Conservation (phyloP, 2,888 invertebrate genomes). For the Ischnus inquisitorius region DNA sequence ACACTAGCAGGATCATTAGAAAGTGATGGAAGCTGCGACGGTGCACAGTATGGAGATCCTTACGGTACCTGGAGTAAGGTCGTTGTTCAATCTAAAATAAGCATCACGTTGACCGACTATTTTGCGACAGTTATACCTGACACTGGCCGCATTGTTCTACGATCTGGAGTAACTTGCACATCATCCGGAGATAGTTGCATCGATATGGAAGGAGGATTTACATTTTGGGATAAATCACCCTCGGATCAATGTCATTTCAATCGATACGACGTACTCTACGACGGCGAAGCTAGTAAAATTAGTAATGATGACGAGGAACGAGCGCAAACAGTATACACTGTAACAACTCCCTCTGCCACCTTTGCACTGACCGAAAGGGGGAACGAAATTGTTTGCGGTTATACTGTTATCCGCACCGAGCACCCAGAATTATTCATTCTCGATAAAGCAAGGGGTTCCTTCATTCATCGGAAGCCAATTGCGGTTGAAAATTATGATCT, state of each 20-base stretch:
- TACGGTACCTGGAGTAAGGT: too few relatives aligned
- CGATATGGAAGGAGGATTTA: constrained; percentile 59
- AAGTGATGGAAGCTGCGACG: background rate
- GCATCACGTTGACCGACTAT: too few relatives aligned
- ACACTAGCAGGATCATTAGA: background rate
- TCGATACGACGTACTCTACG: constrained; percentile 53
- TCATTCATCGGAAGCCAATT: too few relatives aligned
- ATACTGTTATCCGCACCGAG: too few relatives aligned
- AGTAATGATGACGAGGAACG: background rate
- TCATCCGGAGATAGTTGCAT: constrained; percentile 40
- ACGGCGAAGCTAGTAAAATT: constrained; percentile 38
- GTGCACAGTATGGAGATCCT: background rate
- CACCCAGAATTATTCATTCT: constrained; percentile 20
- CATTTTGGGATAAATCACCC: constrained; percentile 57
- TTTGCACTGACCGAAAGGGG: too few relatives aligned
- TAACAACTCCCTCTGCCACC: background rate
- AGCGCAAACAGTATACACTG: constrained; percentile 46
- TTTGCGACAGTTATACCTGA: constrained; percentile 30
- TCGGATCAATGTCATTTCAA: too few relatives aligned
- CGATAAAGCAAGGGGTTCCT: background rate
- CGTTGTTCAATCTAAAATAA: too few relatives aligned
- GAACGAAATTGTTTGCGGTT: too few relatives aligned
- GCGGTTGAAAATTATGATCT: too few relatives aligned
- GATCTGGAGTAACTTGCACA: constrained; percentile 37
- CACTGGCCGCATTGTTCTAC: constrained; percentile 32